These are phyloP conservation scores for Plagodis pulveraria DNA, from an alignment of 2,888 invertebrate species.

Conservation along the genomic window DNA sequence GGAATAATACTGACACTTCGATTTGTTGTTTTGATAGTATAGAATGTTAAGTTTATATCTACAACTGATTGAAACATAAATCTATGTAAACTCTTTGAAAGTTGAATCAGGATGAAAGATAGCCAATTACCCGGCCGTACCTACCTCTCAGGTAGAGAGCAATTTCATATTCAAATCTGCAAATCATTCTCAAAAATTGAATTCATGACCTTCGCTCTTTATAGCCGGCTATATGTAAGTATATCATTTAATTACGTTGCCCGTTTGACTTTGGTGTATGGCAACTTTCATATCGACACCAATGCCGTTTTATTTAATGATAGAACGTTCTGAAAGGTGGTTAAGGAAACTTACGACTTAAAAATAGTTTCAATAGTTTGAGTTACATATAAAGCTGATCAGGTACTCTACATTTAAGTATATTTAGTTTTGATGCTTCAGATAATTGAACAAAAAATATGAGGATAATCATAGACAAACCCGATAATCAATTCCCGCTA, in stretches of 20 bases:
- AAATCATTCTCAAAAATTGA: constrained; percentile 58
- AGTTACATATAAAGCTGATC: no score
- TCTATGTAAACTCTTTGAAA: neutral
- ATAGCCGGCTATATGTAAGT: constrained; percentile 37
- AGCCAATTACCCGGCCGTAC: constrained; percentile 1
- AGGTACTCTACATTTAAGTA: no score
- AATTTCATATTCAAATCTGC: constrained; percentile 42
- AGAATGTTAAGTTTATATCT: no score
- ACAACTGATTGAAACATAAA: no score
- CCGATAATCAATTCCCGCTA: no score
- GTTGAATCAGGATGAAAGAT: constrained; percentile 14
- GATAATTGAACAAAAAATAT: no score
- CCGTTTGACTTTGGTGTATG: constrained; percentile 31
- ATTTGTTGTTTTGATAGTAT: no score
- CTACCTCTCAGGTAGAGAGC: constrained; percentile 4
- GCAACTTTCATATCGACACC: constrained; percentile 58
- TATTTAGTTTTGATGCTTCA: no score
- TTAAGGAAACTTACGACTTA: no score
- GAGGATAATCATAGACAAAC: no score
- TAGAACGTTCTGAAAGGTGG: constrained; percentile 16
- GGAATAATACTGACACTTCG: no score
- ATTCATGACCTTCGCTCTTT: constrained; percentile 55
- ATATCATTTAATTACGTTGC: constrained; percentile 46
- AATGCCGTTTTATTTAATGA: constrained; percentile 47
- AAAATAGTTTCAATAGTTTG: no score